A percentile compares a stretch with the other conserved stretches of the same genome.
phyloP scores from a whole-genome alignment of 1,140 invertebrate species.

The Macrobrachium rosenbergii region DNA sequence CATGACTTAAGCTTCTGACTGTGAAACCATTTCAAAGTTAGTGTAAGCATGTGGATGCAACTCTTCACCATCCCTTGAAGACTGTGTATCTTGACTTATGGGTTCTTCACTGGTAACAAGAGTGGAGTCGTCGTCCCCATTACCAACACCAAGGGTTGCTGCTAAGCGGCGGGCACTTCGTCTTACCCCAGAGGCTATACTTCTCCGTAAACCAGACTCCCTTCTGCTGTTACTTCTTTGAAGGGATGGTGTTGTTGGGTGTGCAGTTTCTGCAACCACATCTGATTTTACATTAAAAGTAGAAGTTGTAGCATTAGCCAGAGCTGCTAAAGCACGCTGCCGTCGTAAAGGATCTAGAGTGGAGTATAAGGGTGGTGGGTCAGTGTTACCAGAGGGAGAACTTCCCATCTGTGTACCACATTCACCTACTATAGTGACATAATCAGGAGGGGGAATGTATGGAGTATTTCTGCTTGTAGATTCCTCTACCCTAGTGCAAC shows the following conservation, averaged over 20 bases:
- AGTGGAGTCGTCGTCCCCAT: constrained; percentile 37
- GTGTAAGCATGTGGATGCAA: constrained; percentile 50
- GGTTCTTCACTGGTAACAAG: constrained; percentile 36
- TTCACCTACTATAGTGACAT: constrained; percentile 36
- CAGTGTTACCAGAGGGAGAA: not conserved
- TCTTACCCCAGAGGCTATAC: constrained; percentile 47
- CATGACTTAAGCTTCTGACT: constrained; percentile 41
- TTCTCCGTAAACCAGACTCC: constrained; percentile 46
- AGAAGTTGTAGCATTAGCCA: constrained; percentile 14
- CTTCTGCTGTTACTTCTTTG: constrained; percentile 21
- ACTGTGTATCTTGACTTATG: not conserved
- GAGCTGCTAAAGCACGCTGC: constrained; percentile 52
- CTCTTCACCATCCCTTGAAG: not conserved
- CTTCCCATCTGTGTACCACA: not conserved
- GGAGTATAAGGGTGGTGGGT: constrained; percentile 59
- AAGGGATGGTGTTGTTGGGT: not conserved
- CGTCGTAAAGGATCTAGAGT: constrained; percentile 59
- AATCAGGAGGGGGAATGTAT: constrained; percentile 63
- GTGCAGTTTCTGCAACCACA: not conserved
- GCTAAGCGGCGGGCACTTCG: constrained; percentile 51
- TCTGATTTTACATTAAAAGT: constrained; percentile 15
- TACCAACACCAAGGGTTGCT: constrained; percentile 37
- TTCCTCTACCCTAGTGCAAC: not conserved
- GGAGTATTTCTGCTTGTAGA: constrained; percentile 19
- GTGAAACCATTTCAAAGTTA: constrained; percentile 47